A percentile compares a stretch with the other conserved stretches of the same genome.
phyloP scores from a whole-genome alignment of 2,113 vertebrate genomes.

The Alligator mississippiensis region DNA sequence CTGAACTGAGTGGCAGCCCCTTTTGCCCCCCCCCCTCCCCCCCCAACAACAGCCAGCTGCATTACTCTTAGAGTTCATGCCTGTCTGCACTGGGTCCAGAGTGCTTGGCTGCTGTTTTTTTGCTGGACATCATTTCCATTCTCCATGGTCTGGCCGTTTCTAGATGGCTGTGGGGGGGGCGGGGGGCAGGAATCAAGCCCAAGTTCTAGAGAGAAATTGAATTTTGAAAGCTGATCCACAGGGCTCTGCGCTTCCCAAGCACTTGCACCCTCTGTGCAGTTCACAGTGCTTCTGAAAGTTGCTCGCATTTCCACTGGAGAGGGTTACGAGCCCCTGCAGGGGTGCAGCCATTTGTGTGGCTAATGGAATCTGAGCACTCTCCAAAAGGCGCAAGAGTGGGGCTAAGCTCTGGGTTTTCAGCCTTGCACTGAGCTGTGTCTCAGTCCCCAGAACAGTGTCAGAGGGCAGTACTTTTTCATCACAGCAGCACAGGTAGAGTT shows the following conservation, averaged over 20 bases:
- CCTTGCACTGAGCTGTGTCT: not conserved
- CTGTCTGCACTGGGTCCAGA: too few relatives aligned
- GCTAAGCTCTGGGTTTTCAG: not conserved
- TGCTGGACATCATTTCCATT: too few relatives aligned
- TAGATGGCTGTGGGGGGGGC: not conserved
- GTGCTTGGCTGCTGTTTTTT: too few relatives aligned
- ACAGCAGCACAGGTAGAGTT: not conserved
- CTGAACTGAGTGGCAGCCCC: not conserved
- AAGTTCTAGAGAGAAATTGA: not conserved
- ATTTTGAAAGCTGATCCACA: not conserved
- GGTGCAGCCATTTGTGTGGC: not conserved
- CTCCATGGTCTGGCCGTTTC: too few relatives aligned
- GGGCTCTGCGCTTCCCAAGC: slow-evolving; percentile 15
- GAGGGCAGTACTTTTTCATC: not conserved
- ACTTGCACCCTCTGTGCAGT: not conserved
- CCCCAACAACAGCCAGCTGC: too few relatives aligned
- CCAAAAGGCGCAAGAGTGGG: not conserved
- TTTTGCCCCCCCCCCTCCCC: not conserved
- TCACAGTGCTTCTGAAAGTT: slow-evolving; percentile 15
- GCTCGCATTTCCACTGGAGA: not conserved
- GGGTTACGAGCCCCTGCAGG: not conserved
- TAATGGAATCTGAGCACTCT: slow-evolving; percentile 9
- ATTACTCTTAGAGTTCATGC: too few relatives aligned
- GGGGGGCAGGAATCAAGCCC: not conserved
- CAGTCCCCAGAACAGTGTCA: not conserved